phyloP scores from a whole-genome alignment of 2,113 vertebrate species.

The Myxocyprinus asiaticus region DNA sequence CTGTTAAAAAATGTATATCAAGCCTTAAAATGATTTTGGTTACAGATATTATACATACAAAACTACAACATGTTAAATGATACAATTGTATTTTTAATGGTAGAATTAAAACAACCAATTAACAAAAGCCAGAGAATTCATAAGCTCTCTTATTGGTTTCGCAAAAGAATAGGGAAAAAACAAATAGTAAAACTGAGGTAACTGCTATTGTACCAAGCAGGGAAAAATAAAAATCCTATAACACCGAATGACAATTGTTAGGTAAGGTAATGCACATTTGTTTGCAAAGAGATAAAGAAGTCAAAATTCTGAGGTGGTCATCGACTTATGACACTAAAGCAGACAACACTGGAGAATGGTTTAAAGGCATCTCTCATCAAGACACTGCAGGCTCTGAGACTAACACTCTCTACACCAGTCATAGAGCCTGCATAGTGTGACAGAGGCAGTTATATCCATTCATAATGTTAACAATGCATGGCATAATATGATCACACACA shows the following conservation, averaged over 20 bases:
- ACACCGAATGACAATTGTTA: constrained; percentile 52
- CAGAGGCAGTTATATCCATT: constrained; percentile 39
- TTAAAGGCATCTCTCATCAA: constrained; percentile 62
- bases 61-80: constrained; percentile 86
- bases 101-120: constrained; percentile 61
- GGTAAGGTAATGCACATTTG: constrained; percentile 41
- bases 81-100: constrained; percentile 79
- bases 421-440: constrained; percentile 30
- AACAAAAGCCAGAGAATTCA: constrained; percentile 70
- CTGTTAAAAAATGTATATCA: constrained; percentile 90
- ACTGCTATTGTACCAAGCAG: constrained; percentile 83
- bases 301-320: not conserved
- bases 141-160: constrained; percentile 75
- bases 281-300: constrained; percentile 16
- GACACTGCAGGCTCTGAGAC: constrained; percentile 58
- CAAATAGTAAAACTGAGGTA: constrained; percentile 88
- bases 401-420: constrained; percentile 29
- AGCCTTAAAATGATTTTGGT: constrained; percentile 98
- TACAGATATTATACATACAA: constrained; percentile 97
- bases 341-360: constrained; percentile 45
- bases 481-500: not conserved
- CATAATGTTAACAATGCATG: constrained; percentile 30
- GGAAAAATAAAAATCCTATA: constrained; percentile 60
- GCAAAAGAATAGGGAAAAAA: constrained; percentile 63
- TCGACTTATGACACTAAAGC: constrained; percentile 27